Base-by-base conservation (phyloP, 2,888 invertebrate genomes). In the Caenorhabditis sp. region DNA sequence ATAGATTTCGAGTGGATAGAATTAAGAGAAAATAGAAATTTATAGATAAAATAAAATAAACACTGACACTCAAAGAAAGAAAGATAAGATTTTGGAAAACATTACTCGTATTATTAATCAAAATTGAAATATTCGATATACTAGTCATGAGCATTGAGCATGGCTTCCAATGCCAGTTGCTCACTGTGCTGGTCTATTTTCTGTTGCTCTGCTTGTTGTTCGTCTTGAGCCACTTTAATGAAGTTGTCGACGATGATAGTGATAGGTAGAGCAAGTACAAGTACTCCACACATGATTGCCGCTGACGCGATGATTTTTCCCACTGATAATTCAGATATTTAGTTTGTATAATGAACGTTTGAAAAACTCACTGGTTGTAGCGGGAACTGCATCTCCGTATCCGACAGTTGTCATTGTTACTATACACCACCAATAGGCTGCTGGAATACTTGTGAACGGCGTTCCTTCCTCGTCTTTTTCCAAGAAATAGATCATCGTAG, bases 171-270 rank as follows among this genome's bases (percentile, higher is more conserved):
- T 8, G 87, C 88, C n/a, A 84, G 74, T 66, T 87, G 87, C 59
- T 88, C 85, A n/a, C 85, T 79, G 10, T 76, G 77, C 64, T 89
- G 87, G 31, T 88, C 89, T 54, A 80, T 70, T 80, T 90, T 90
- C 63, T 84, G 69, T 80, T 91, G 91, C 70, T 91, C 91, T 35
- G 89, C 87, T 76, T 89, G 89, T 64, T 91, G 91, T 73, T 91
- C 91, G 64, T 91, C 91, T 64, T 87, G 87, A 12, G 87, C 87
- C 75, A 92, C 92, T 83, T 92, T 92, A 88, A 92, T 92, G 82
- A 92, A 92, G 82, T 92, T 92, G 84, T 92, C 92, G 72, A 89
- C 92, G 74, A 92, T 92, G 82, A 92, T 92, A 56, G 92, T 92
- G 87, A 92, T 92, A 24, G 92, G 92, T 49, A 92, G 89, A n/a